Evolutionary conservation across 2,797 vertebrate species (phyloP).

Genomic region (Crotalus adamanteus): DNA sequence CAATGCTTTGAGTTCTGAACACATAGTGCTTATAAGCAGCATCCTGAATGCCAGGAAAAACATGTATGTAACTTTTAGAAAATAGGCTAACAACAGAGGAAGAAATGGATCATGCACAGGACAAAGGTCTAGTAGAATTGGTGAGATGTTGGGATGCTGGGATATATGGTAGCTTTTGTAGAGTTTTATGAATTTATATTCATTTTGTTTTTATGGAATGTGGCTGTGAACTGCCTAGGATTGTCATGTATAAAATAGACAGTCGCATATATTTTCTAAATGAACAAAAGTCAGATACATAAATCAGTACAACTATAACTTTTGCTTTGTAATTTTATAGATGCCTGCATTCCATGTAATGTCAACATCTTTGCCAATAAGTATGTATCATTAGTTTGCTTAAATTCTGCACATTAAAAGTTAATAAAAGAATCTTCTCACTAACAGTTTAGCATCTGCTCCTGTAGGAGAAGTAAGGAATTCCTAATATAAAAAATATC

Average conservation of each 20-base stretch:
- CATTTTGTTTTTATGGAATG: background rate
- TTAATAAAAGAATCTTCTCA: background rate
- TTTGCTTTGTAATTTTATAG: background rate
- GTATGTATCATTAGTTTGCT: background rate
- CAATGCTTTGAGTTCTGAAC: too few species aligned
- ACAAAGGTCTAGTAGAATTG: background rate
- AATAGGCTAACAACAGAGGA: background rate
- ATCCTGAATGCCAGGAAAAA: background rate
- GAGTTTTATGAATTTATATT: background rate
- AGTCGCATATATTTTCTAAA: background rate
- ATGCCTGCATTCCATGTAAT: background rate
- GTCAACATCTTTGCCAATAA: background rate
- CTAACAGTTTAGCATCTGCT: background rate
- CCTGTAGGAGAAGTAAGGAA: background rate
- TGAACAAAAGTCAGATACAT: background rate
- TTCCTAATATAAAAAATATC: background rate
- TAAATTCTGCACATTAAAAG: background rate
- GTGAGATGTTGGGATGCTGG: background rate
- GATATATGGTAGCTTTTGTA: background rate
- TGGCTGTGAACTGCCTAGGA: background rate
- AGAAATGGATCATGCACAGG: background rate
- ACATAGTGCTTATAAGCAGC: too few species aligned
- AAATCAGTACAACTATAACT: background rate
- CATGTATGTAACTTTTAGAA: background rate
- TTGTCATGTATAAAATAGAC: background rate